phyloP scores from a whole-genome alignment of 2,888 invertebrate genomes.

The Pterobdella sp. region DNA sequence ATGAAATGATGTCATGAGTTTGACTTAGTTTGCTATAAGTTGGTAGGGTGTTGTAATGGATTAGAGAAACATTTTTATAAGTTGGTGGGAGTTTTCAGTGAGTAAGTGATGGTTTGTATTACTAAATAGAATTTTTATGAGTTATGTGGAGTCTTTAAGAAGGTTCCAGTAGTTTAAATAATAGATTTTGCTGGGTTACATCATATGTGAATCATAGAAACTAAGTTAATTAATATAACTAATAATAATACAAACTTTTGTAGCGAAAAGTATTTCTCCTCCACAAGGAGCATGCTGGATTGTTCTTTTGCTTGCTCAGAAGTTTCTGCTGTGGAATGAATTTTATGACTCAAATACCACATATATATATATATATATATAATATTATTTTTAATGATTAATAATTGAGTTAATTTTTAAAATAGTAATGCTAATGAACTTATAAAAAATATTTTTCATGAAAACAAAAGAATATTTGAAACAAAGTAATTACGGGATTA shows the following conservation, averaged over 20 bases:
- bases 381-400: neutral
- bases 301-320: neutral
- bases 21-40: too few relatives aligned
- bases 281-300: slow-evolving; percentile 10
- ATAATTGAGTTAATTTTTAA: neutral
- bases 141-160: too few relatives aligned
- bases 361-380: slow-evolving; percentile 4
- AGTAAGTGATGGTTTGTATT: too few relatives aligned
- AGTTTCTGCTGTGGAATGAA: neutral
- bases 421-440: neutral
- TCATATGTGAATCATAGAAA: neutral
- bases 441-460: neutral
- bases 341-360: neutral
- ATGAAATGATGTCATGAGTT: too few relatives aligned
- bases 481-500: slow-evolving; percentile 4
- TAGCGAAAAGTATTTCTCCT: slow-evolving; percentile 23
- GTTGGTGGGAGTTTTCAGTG: too few relatives aligned
- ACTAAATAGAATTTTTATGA: too few relatives aligned
- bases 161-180: neutral
- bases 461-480: neutral
- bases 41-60: too few relatives aligned
- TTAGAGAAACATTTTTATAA: too few relatives aligned
- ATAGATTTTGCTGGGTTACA: neutral
- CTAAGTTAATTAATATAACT: neutral
- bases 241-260: slow-evolving; percentile 4